These are phyloP conservation scores for Meles meles DNA, from an alignment of 2,113 vertebrate genomes.

Conservation along the genomic window DNA sequence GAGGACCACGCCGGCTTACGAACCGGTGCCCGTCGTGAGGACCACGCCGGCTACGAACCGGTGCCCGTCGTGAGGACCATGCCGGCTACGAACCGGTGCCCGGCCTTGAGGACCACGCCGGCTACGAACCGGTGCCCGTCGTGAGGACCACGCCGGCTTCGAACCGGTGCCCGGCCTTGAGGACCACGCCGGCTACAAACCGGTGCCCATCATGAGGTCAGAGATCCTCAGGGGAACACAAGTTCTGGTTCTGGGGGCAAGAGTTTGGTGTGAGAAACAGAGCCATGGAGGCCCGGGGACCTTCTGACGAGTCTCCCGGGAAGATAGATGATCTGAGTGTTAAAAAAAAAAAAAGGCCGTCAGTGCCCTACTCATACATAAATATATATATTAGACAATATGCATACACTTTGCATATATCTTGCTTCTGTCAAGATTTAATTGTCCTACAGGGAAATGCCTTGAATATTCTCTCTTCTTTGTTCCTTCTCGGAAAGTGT, in stretches of 20 bases:
- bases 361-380: neutral
- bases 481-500: neutral
- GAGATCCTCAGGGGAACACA: accelerated
- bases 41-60: accelerated
- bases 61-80: no score
- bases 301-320: neutral
- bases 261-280: accelerated
- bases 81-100: no score
- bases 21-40: neutral
- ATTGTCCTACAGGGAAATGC: neutral
- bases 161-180: no score
- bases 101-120: accelerated
- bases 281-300: accelerated
- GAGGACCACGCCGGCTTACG: accelerated
- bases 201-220: accelerated
- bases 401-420: neutral
- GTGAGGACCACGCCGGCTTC: no score
- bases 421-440: neutral
- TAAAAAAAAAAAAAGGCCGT: neutral
- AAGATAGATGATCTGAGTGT: neutral
- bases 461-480: neutral
- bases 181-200: no score
- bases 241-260: accelerated
- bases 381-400: neutral
- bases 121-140: no score